A percentile compares a stretch with the other conserved stretches of the same genome.
Evolutionary conservation across 2,113 vertebrate species (phyloP).

Genomic region (Symphodus melops): DNA sequence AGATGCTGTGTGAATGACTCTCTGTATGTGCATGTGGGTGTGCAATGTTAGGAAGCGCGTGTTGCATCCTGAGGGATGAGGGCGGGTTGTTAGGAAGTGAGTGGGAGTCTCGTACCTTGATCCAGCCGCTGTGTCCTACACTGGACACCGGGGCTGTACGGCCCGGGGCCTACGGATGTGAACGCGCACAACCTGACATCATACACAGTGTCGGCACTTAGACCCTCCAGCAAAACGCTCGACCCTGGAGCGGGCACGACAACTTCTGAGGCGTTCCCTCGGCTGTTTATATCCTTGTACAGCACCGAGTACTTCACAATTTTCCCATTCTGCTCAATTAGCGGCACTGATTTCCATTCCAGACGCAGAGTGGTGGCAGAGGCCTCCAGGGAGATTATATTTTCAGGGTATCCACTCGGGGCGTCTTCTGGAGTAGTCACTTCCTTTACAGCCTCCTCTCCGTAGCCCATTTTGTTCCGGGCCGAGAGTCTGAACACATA

Average conservation of each 20-base stretch:
- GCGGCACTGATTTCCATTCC: slow-evolving; percentile 89
- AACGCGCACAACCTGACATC: slow-evolving; percentile 97
- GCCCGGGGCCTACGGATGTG: slow-evolving; percentile 93
- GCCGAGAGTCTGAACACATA: slow-evolving; percentile 93
- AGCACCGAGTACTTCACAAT: slow-evolving; percentile 91
- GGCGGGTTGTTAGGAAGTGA: slow-evolving; percentile 70
- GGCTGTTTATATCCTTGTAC: slow-evolving; percentile 93
- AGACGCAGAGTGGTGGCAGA: slow-evolving; percentile 87
- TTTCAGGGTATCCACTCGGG: slow-evolving; percentile 91
- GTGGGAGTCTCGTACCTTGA: slow-evolving; percentile 97
- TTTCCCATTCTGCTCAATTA: slow-evolving; percentile 90
- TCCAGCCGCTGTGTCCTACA: slow-evolving; percentile 95
- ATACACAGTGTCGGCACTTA: slow-evolving; percentile 95
- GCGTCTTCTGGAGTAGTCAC: slow-evolving; percentile 89
- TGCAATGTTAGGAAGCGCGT: slow-evolving; percentile 25
- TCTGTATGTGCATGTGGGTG: slow-evolving; percentile 28
- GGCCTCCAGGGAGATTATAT: slow-evolving; percentile 85
- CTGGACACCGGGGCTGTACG: slow-evolving; percentile 95
- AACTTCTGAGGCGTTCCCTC: slow-evolving; percentile 89
- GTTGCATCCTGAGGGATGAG: slow-evolving; percentile 50
- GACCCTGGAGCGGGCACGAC: slow-evolving; percentile 86
- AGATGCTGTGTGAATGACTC: slow-evolving; percentile 44
- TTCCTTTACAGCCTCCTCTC: slow-evolving; percentile 92
- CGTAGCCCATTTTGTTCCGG: slow-evolving; percentile 95
- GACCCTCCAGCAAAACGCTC: slow-evolving; percentile 88